Evolutionary conservation across 1,140 invertebrate species (phyloP).

Genomic region (Dreissena polymorpha): DNA sequence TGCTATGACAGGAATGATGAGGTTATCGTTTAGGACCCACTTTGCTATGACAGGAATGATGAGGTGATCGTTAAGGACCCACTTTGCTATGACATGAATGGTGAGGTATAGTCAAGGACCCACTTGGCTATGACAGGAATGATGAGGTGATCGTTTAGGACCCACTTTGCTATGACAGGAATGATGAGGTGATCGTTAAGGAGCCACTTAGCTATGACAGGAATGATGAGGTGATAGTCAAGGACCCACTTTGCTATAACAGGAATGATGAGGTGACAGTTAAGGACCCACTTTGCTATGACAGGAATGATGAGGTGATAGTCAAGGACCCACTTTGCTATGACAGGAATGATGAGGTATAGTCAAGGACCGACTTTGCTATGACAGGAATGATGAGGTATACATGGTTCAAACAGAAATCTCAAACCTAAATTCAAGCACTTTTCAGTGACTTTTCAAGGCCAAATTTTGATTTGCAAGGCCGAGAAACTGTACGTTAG

Average conservation of each 20-base stretch:
- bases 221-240: constrained; percentile 85
- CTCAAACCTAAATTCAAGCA: neutral
- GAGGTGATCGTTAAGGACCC: constrained; percentile 46
- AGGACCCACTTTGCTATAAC: constrained; percentile 94
- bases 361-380: too few species aligned
- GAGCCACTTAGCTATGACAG: constrained; percentile 79
- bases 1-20: constrained; percentile 94
- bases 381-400: too few species aligned
- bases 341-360: too few species aligned
- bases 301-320: too few species aligned
- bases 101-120: constrained; percentile 81
- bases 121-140: constrained; percentile 98
- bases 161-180: constrained; percentile 67
- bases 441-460: too few species aligned
- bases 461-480: neutral
- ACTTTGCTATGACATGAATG: constrained; percentile 84
- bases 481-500: neutral
- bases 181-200: constrained; percentile 45
- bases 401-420: neutral
- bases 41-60: too few species aligned
- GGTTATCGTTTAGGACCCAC: too few species aligned
- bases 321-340: too few species aligned
- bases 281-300: too few species aligned
- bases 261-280: constrained; percentile 85
- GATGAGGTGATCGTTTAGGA: constrained; percentile 83